These are phyloP conservation scores for Sebastes taczanowskii DNA, from an alignment of 2,797 vertebrate genomes.

Conservation along the genomic window DNA sequence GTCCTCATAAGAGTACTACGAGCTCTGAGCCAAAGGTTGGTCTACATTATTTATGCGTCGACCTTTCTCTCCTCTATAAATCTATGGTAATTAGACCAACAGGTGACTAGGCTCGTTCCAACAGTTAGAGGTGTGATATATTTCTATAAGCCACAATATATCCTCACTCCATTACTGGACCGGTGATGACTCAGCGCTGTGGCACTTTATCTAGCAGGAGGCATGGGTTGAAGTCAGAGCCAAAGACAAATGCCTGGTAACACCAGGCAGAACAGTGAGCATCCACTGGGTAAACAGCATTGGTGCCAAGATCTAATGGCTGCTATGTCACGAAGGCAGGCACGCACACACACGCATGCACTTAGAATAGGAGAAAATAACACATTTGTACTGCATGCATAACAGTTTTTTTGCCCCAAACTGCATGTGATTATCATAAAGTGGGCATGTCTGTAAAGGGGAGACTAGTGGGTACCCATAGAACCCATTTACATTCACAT, in stretches of 20 bases:
- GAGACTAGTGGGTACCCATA: too few relatives aligned
- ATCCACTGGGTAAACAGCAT: too few relatives aligned
- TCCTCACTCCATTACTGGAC: constrained; percentile 7
- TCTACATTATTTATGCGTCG: not conserved
- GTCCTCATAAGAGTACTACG: not conserved
- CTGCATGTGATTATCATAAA: too few relatives aligned
- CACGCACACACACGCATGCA: too few relatives aligned
- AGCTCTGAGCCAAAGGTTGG: not conserved
- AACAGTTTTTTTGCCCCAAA: too few relatives aligned
- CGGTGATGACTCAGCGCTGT: not conserved
- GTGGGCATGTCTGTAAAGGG: too few relatives aligned
- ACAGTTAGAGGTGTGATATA: not conserved
- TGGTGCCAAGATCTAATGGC: too few relatives aligned
- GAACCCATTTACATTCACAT: too few relatives aligned
- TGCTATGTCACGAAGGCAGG: too few relatives aligned
- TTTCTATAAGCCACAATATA: not conserved
- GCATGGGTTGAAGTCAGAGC: constrained; percentile 2
- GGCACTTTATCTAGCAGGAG: not conserved
- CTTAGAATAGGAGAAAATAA: too few relatives aligned
- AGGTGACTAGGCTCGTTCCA: not conserved
- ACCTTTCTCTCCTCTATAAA: not conserved
- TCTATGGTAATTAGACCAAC: constrained; percentile 1
- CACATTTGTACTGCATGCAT: too few relatives aligned
- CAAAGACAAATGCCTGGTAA: constrained; percentile 4
- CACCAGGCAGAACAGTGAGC: too few relatives aligned